Base-by-base conservation (phyloP, 2,797 vertebrate species). In the Myiotriccus ornatus region DNA sequence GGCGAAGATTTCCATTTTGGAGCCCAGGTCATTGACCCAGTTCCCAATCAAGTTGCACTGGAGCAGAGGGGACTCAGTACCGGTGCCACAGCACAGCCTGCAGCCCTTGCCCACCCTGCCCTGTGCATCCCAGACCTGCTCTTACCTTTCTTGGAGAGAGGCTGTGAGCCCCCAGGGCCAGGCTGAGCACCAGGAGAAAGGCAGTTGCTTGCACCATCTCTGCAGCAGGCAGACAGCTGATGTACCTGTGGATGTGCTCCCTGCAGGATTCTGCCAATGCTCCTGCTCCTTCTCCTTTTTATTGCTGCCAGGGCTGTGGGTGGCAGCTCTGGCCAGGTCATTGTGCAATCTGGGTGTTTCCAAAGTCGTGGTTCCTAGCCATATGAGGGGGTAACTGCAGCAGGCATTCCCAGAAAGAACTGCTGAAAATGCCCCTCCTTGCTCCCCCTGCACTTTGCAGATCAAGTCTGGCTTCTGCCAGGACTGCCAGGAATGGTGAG, bases 21-120 rank as follows among this genome's bases (percentile, higher is more conserved):
- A 97, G 65, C 92, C 93, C 70, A 96, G 73, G 7, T 96, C 92
- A 1, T 93, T 97, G 8, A 0, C 1, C 95, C 94, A 96, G 1
- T 0, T 0, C 4, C 94, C 94, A 0, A 8, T 34, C 68, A 97
- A 41, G 9, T 1, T 0, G 1, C 96, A 95, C 95, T 94, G 37
- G 7, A 74, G 12, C 1, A 2, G 18, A 63, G 9, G 0, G 10
- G 19, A 65, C 5, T 49, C 47, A 74, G 56, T 1, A 4, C 6
- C 0, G 0, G 27, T 68, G 43, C 20, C 9, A 8, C 49, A 27
- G 56, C 23, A 10, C 41, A 55, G 1, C 19, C 3, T 1, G 12
- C 27, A 73, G 16, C 35, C 53, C 12, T 8, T 75, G 62, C 18
- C 60, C 69, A 30, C 12, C 27, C 65, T 43, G 7, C 18, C 57